Base-by-base conservation (phyloP, 2,113 vertebrate species). In the Artemisiospiza belli region DNA sequence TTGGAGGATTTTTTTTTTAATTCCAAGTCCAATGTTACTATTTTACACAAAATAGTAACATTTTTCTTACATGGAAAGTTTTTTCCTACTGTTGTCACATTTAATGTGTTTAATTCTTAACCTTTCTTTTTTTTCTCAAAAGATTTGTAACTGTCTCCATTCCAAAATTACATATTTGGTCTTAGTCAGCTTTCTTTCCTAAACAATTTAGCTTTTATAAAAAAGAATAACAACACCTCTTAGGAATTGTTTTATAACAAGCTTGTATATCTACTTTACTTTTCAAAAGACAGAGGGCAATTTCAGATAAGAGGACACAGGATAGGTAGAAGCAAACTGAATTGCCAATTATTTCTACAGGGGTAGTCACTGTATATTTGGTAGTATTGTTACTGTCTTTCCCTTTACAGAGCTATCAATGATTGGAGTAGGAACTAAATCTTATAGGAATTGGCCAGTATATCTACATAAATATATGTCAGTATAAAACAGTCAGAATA, bases 81-180 rank as follows among this genome's bases (percentile, higher is more conserved):
- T 70, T 70, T 28, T 59, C 22, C 33, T 72, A 74, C 18, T 52
- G 35, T 6, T 81, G 64, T 59, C 21, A 43, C 8, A 64, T 54
- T 43, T 76, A 59, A 68, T 4, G 47, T 4, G 39, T 57, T 57
- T 84, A 24, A 16, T 72, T 35, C 22, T 84, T 75, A 62, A 72
- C 1, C 4, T 4, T 2, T 1, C 1, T 6, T 44, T 35, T 43
- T 39, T 7, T 20, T 3, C 51, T 47, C 24, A 64, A 64, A 57
- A 67, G 16, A 41, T 20, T n/a, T 61, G 9, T 22, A 75, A 49
- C 30, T 44, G 20, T 5, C 12, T 72, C 11, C 15, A 33, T 46
- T 82, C 21, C 30, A 66, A 89, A 92, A 79, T 68, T 6, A 37
- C 5, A 31, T 13, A 33, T 78, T 84, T 87, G 22, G 21, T 81